Evolutionary conservation across 1,140 invertebrate genomes (phyloP), one percentile per base, ranked within the genome.

Genomic region (Berghia stephanieae): DNA sequence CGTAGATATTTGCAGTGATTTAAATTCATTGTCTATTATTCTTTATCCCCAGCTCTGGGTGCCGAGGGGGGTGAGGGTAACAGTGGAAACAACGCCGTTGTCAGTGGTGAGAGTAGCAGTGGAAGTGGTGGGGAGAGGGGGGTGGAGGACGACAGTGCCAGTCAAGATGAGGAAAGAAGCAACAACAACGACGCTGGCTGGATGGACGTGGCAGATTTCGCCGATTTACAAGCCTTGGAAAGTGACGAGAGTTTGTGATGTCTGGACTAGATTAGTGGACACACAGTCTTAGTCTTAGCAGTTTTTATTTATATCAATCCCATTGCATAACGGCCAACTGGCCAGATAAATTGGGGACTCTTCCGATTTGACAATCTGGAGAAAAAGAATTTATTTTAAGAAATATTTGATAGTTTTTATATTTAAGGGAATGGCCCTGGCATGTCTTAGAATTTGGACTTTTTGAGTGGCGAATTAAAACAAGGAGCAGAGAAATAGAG

Each of bases 161-260:
- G 69, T 21, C 57, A 77, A 10, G 78, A 77, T 31, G 74, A 42
- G 16, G 66, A n/a, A n/a, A n/a, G n/a, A n/a, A n/a, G n/a, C n/a
- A n/a, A n/a, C n/a, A n/a, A n/a, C n/a, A n/a, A n/a, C n/a, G n/a
- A n/a, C n/a, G n/a, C n/a, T n/a, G n/a, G n/a, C n/a, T n/a, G n/a
- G n/a, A 60, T 71, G 43, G 72, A 79, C 36, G 49, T 75, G 18
- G 73, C n/a, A n/a, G n/a, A n/a, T n/a, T n/a, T 76, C 44, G 78
- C 76, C 27, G 85, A 86, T 68, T 79, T 89, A 69, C 89, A 89
- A 76, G 88, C 88, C 27, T 86, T 89, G 71, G 90, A 90, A 77
- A 90, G 89, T 83, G 90, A 90, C 72, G 90, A 90, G 81, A 90
- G 88, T 76, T 88, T 90, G 79, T 90, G 86, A 88, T 81, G 82